Evolutionary conservation across 2,113 vertebrate genomes (phyloP).

Genomic region (Greenwoodochromis staneri): DNA sequence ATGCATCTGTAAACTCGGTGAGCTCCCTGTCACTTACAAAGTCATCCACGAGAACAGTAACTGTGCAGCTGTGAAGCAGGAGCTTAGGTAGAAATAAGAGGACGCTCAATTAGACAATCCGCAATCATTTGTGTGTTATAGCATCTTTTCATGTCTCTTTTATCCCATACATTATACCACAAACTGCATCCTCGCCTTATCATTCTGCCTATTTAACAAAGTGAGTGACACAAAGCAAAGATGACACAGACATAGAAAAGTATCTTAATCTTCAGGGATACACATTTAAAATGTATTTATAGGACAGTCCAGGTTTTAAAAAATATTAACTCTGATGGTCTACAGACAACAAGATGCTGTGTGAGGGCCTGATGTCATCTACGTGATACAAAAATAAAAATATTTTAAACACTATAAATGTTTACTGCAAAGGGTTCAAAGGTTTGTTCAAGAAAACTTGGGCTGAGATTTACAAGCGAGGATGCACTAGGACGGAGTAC

Average conservation of each 20-base stretch:
- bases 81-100: not conserved
- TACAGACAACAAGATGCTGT: not conserved
- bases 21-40: not conserved
- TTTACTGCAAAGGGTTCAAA: not conserved
- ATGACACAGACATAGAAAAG: not conserved
- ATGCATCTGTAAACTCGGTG: not conserved
- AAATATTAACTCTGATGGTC: not conserved
- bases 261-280: not conserved
- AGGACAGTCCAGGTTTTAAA: not conserved
- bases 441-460: not conserved
- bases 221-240: not conserved
- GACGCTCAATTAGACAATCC: not conserved
- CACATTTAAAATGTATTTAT: not conserved
- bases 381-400: not conserved
- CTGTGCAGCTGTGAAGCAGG: not conserved
- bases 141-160: not conserved
- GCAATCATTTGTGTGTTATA: not conserved
- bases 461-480: not conserved
- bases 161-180: not conserved
- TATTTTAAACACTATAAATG: not conserved
- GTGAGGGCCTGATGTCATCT: not conserved
- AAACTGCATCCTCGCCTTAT: not conserved
- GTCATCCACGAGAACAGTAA: not conserved
- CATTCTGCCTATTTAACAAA: not conserved
- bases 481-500: accelerated